Base-by-base conservation (phyloP, 2,113 vertebrate species). In the Petrocephalus zakoni region DNA sequence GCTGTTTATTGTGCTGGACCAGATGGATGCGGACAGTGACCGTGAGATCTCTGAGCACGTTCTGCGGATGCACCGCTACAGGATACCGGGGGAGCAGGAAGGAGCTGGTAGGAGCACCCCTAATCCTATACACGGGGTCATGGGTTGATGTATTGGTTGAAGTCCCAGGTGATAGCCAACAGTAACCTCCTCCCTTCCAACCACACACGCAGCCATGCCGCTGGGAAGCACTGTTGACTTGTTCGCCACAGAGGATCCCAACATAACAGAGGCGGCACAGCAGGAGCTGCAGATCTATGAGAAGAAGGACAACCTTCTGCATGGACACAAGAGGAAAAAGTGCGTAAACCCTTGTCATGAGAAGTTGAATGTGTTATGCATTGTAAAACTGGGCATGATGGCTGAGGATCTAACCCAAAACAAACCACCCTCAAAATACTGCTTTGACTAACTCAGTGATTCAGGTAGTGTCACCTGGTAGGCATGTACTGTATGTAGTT, bases 221-320 rank as follows among this genome's bases (percentile, higher is more conserved):
- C 87, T 94, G 86, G 93, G 93, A 42, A 92, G 93, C 78, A 91
- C 90, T 4, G 92, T 94, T 46, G 93, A 94, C 17, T 86, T 94
- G 75, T 93, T 94, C 53, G 90, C 93, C 84, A 94, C 92, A 0
- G 92, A 93, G 1, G 93, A 94, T 88, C 93, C 93, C 72, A 93
- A 93, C 89, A 85, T 90, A 68, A 91, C 89, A 0, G 93, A 94
- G 29, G 68, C 91, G 9, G 17, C 91, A 11, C 89, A 93, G 49
- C 93, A 90, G 49, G 92, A 93, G 78, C 88, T 93, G 21, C 93
- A 93, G 88, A 89, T 94, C 53, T 94, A 93, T 82, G 93, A 94
- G 86, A 94, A 93, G 89, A 93, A 91, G 87, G 91, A 93, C 85
- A 92, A 90, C 42, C 2, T 93, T 25, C 90, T 94, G 5, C 89